Percentiles rank a stretch among this genome's conserved stretches.
Evolutionary conservation across 2,797 vertebrate genomes (phyloP).

Genomic region (Leptatherina wallacei): DNA sequence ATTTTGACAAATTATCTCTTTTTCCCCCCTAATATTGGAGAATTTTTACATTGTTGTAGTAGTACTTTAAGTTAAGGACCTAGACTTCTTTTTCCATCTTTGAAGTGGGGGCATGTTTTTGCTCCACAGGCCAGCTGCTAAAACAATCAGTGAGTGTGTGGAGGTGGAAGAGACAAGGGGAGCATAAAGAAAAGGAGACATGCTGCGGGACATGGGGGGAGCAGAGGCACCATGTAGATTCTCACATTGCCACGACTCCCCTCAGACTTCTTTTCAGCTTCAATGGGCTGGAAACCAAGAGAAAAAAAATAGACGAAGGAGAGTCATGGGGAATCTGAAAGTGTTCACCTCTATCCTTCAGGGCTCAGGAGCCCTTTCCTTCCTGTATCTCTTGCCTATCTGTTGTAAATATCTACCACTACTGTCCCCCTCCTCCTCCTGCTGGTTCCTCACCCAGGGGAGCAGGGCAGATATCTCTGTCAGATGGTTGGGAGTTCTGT

Average conservation of each 20-base stretch:
- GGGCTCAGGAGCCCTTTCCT: slow-evolving; percentile 22
- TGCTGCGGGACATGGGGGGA: slow-evolving; percentile 29
- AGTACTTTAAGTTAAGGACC: slow-evolving; percentile 12
- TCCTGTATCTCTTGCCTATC: slow-evolving; percentile 53
- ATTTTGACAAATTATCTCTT: neutral
- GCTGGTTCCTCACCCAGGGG: slow-evolving; percentile 55
- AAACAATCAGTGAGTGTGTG: slow-evolving; percentile 78
- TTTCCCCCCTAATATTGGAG: neutral
- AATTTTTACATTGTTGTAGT: neutral
- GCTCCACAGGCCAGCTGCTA: slow-evolving; percentile 77
- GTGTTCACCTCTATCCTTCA: slow-evolving; percentile 49
- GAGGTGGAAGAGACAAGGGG: slow-evolving; percentile 65
- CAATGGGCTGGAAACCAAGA: slow-evolving; percentile 12
- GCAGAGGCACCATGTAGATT: slow-evolving; percentile 42
- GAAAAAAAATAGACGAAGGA: slow-evolving; percentile 3
- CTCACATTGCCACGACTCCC: slow-evolving; percentile 45
- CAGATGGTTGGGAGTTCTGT: slow-evolving; percentile 73
- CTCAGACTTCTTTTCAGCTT: slow-evolving; percentile 15
- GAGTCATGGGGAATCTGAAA: slow-evolving; percentile 36
- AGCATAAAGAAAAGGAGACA: slow-evolving; percentile 55
- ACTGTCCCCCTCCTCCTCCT: slow-evolving; percentile 35
- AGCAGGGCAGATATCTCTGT: slow-evolving; percentile 73
- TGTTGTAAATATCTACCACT: slow-evolving; percentile 65
- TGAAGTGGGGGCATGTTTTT: slow-evolving; percentile 55
- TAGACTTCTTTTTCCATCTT: slow-evolving; percentile 13